A percentile compares a stretch with the other conserved stretches of the same genome.
Conservation (phyloP, 2,797 vertebrate species). For the Enteromius unitaeniatus region DNA sequence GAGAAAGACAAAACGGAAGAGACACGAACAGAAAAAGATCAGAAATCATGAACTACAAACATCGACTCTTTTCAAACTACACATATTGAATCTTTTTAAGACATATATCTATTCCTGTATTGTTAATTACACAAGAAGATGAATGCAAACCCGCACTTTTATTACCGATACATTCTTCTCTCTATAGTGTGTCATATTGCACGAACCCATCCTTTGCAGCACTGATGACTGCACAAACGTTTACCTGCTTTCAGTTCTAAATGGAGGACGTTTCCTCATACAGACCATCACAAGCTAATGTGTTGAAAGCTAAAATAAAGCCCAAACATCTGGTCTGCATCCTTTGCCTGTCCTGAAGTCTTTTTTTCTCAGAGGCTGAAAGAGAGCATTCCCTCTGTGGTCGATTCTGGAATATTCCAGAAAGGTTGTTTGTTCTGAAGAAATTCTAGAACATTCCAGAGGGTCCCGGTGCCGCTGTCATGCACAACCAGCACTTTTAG, state of each 20-base stretch:
- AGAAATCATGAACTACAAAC: conserved; percentile 38
- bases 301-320: conserved; percentile 48
- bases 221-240: neutral
- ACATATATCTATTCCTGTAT: conserved; percentile 31
- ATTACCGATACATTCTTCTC: conserved; percentile 22
- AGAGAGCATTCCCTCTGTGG: conserved; percentile 35
- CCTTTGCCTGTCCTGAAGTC: conserved; percentile 31
- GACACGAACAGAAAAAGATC: conserved; percentile 53
- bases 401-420: conserved; percentile 46
- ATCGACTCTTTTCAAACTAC: conserved; percentile 29
- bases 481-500: conserved; percentile 76
- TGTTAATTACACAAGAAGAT: conserved; percentile 40
- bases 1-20: conserved; percentile 63
- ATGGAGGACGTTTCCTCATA: conserved; percentile 37
- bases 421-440: conserved; percentile 50
- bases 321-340: conserved; percentile 14
- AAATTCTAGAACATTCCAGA: conserved; percentile 54
- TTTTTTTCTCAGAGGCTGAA: conserved; percentile 20
- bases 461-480: conserved; percentile 71
- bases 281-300: conserved; percentile 44
- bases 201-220: conserved; percentile 49
- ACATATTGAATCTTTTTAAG: conserved; percentile 35
- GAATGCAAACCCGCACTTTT: conserved; percentile 56
- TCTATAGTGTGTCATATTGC: conserved; percentile 45
- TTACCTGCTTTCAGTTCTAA: conserved; percentile 24